Base-by-base conservation (phyloP, 2,113 vertebrate species). In the Zootoca vivipara region DNA sequence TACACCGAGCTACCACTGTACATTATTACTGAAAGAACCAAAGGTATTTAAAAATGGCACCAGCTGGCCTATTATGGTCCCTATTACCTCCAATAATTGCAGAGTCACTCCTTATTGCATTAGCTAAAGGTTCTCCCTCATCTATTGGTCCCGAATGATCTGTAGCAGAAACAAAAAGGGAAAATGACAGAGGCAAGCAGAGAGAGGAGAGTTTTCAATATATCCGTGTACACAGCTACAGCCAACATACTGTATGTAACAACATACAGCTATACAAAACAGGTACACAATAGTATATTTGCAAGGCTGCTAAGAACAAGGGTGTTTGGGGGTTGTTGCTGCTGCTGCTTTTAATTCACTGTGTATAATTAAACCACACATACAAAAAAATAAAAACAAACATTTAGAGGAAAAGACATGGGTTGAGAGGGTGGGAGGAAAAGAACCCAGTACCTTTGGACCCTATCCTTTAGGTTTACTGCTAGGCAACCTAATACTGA, bases 81-180 rank as follows among this genome's bases (percentile, higher is more conserved):
- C 85, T 89, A 89, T 98, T 98, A 99, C 98, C 98, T 98, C 98
- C 98, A 92, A 99, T 98, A 82, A 99, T 94, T 92, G 98, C 98
- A 84, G 98, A 98, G 94, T 98, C 98, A 89, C 94, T 97, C 96
- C 91, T 97, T 95, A 98, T 97, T 90, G 96, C 95, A 93, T 98
- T 98, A 87, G 97, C 95, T 93, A 98, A 92, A 38, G 98, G 98
- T 35, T 98, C 95, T 95, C 97, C 97, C 78, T 97, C 95, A 93
- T 97, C 97, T 96, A 96, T 95, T 85, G 98, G 96, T 95, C 98
- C 97, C 87, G 98, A 97, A 89, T 98, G 98, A 96, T 99, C 99
- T 99, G 96, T 42, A 97, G 92, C 81, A 92, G 89, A 87, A 90
- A 87, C 33, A 90, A 65, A 4, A 65, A 26, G 72, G 7, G 56